Evolutionary conservation across 2,888 invertebrate species (phyloP), one percentile per base, ranked within the genome.

Genomic region (Chaetoderma sp.): DNA sequence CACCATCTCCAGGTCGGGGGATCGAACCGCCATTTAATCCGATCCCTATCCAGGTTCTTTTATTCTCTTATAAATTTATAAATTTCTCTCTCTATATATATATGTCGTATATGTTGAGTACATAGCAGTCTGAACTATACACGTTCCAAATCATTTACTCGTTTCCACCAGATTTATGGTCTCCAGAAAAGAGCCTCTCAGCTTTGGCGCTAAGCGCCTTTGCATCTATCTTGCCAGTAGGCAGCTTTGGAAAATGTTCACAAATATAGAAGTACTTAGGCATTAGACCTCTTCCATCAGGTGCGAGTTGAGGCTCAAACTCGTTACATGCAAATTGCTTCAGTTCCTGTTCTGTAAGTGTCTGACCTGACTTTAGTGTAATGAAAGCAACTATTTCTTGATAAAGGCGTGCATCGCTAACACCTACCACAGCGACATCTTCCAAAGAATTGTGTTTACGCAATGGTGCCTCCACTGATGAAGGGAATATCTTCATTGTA

Each of bases 141-240:
- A n/a, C n/a, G n/a, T n/a, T n/a, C n/a, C n/a, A n/a, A n/a, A n/a
- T n/a, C n/a, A n/a, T n/a, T n/a, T n/a, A n/a, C n/a, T n/a, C n/a
- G n/a, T n/a, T n/a, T n/a, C n/a, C n/a, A n/a, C n/a, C n/a, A n/a
- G n/a, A n/a, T n/a, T n/a, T n/a, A n/a, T n/a, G n/a, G n/a, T n/a
- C n/a, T n/a, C n/a, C n/a, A n/a, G n/a, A n/a, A n/a, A n/a, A n/a
- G n/a, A n/a, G n/a, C n/a, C n/a, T n/a, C n/a, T n/a, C n/a, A n/a
- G n/a, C n/a, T n/a, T n/a, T n/a, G n/a, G n/a, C n/a, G n/a, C n/a
- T n/a, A n/a, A n/a, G n/a, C n/a, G n/a, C n/a, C n/a, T n/a, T n/a
- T n/a, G n/a, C n/a, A n/a, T 54, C 33, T n/a, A 61, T 27, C 36
- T 61, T 61, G 4, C 47, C 49, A n/a, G 49, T 27, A 6, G 32